A percentile compares a stretch with the other conserved stretches of the same genome.
phyloP scores from a whole-genome alignment of 2,888 invertebrate genomes.

The Scaptomyza parva region DNA sequence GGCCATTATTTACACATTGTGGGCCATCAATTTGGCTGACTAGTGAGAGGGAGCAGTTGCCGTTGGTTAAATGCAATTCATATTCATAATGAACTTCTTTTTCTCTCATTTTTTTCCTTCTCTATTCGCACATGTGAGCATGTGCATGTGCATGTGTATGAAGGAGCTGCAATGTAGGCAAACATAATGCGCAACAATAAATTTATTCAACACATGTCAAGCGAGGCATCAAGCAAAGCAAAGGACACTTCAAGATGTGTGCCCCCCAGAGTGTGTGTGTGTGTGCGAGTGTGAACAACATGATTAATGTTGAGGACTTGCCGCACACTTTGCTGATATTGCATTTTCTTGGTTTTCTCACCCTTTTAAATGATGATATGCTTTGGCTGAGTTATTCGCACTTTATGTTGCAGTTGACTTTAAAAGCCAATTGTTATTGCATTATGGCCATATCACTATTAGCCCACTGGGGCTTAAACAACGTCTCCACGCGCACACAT shows the following conservation, averaged over 20 bases:
- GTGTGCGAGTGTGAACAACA: constrained; percentile 19
- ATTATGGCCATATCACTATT: constrained; percentile 35
- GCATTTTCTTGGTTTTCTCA: constrained; percentile 45
- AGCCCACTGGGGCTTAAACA: constrained; percentile 46
- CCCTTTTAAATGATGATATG: constrained; percentile 33
- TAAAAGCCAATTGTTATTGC: constrained; percentile 25
- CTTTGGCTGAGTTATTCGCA: constrained; percentile 8
- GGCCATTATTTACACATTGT: constrained; percentile 51
- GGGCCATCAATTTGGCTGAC: constrained; percentile 37
- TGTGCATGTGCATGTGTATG: constrained; percentile 26
- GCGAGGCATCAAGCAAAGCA: constrained; percentile 27
- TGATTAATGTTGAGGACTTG: constrained; percentile 70
- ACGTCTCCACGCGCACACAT: neutral
- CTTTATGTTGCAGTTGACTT: constrained; percentile 9
- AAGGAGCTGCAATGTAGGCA: constrained; percentile 46
- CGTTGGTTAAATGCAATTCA: constrained; percentile 65
- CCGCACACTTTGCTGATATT: constrained; percentile 70
- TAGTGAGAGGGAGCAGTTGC: constrained; percentile 19
- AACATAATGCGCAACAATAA: constrained; percentile 79
- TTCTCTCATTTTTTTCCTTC: constrained; percentile 34
- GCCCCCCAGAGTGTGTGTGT: constrained; percentile 15
- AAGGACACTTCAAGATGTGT: constrained; percentile 53
- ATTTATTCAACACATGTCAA: constrained; percentile 76
- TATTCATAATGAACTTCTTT: constrained; percentile 69
- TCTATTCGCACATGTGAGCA: constrained; percentile 13